These are phyloP conservation scores for Contarinia nasturtii DNA, from an alignment of 1,140 invertebrate genomes.

Conservation along the genomic window DNA sequence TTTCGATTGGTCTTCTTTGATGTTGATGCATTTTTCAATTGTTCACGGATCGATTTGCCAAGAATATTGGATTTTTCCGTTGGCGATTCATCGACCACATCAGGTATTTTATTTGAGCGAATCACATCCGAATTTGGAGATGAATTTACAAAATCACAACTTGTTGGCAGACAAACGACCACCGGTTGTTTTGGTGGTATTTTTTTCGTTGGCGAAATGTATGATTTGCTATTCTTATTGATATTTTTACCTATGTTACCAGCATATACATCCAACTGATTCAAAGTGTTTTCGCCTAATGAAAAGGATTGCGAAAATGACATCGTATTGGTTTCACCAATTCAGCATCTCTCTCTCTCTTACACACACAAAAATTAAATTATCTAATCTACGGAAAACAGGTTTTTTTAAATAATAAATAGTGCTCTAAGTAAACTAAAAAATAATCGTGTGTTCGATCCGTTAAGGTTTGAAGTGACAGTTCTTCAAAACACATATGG, in stretches of 20 bases:
- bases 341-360: too few relatives aligned
- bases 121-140: neutral
- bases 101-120: neutral
- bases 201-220: too few relatives aligned
- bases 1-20: neutral
- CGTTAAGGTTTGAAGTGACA: too few relatives aligned
- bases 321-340: conserved; percentile 6
- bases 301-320: conserved; percentile 18
- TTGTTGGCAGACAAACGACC: too few relatives aligned
- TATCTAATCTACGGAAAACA: too few relatives aligned
- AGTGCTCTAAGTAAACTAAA: too few relatives aligned
- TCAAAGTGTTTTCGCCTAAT: conserved; percentile 17
- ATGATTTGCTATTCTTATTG: conserved; percentile 2
- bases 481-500: too few relatives aligned
- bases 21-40: neutral
- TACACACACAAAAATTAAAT: too few relatives aligned
- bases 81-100: conserved; percentile 1
- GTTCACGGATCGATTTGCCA: neutral
- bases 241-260: conserved; percentile 2
- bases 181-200: too few relatives aligned
- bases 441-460: too few relatives aligned
- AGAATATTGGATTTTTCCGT: neutral
- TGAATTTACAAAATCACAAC: neutral
- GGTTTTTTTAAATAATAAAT: too few relatives aligned
- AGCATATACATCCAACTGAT: conserved; percentile 12